phyloP scores from a whole-genome alignment of 2,888 invertebrate species.

The Nomada ferruginata region DNA sequence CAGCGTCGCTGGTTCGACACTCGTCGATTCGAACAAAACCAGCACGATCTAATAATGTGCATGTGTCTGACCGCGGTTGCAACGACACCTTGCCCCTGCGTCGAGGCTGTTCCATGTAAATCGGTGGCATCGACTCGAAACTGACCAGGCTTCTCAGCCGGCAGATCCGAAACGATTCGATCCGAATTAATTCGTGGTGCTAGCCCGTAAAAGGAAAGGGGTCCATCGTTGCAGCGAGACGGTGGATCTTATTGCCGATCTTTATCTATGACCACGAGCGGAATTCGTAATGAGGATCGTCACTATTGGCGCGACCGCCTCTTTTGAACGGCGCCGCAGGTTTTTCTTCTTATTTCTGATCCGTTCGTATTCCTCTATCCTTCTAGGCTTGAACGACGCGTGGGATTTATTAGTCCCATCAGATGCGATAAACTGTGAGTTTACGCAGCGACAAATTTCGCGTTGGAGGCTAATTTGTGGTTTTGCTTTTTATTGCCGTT shows the following conservation, averaged over 20 bases:
- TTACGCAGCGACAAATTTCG: too few species aligned
- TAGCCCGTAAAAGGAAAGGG: constrained; percentile 26
- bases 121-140: constrained; percentile 28
- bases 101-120: too few species aligned
- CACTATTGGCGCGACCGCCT: constrained; percentile 60
- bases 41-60: not conserved
- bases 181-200: constrained; percentile 49
- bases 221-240: not conserved
- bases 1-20: not conserved
- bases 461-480: too few species aligned
- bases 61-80: too few species aligned
- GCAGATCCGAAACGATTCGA: constrained; percentile 45
- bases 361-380: not conserved
- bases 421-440: not conserved
- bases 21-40: constrained; percentile 45
- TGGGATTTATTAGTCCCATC: not conserved
- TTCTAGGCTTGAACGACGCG: not conserved
- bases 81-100: too few species aligned
- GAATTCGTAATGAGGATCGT: constrained; percentile 68
- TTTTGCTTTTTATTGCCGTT: too few species aligned
- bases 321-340: constrained; percentile 14
- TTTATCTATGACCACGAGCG: constrained; percentile 64
- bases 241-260: constrained; percentile 63
- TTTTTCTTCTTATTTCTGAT: constrained; percentile 23
- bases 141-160: constrained; percentile 22